Evolutionary conservation across 1,140 invertebrate genomes (phyloP).

Genomic region (Ips nitidus): DNA sequence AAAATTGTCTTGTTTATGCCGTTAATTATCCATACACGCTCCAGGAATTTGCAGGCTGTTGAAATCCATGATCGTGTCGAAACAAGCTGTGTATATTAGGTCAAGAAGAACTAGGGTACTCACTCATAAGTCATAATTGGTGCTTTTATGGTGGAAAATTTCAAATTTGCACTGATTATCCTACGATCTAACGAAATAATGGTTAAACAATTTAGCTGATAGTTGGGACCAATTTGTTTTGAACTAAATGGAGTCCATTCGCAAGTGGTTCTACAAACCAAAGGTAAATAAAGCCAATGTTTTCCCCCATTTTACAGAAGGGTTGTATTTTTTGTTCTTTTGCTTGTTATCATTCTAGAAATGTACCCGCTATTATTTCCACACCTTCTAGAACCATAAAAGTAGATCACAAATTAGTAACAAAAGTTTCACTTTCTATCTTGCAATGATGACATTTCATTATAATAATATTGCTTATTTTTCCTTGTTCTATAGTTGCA

Average conservation of each 20-base stretch:
- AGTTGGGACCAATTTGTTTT: background rate
- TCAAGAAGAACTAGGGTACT: slow-evolving; percentile 30
- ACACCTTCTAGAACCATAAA: too few species aligned
- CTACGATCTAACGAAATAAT: slow-evolving; percentile 1
- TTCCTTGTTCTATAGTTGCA: too few species aligned
- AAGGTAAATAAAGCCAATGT: slow-evolving; percentile 63
- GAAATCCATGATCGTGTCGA: background rate
- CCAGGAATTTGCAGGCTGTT: too few species aligned
- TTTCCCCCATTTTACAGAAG: background rate
- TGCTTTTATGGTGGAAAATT: slow-evolving; percentile 1
- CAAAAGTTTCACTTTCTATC: too few species aligned
- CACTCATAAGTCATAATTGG: background rate
- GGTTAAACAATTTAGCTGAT: slow-evolving; percentile 15
- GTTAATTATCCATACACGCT: too few species aligned
- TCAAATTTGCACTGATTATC: background rate
- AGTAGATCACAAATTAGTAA: too few species aligned
- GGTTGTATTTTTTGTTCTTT: too few species aligned
- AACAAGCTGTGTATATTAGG: slow-evolving; percentile 13
- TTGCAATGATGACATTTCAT: too few species aligned
- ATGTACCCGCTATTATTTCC: too few species aligned
- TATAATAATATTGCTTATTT: too few species aligned
- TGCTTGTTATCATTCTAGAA: too few species aligned
- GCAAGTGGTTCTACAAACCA: slow-evolving; percentile 90
- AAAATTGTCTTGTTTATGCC: too few species aligned
- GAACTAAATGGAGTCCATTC: slow-evolving; percentile 75